Evolutionary conservation across 2,797 vertebrate species (phyloP).

Genomic region (Dipus sagitta): DNA sequence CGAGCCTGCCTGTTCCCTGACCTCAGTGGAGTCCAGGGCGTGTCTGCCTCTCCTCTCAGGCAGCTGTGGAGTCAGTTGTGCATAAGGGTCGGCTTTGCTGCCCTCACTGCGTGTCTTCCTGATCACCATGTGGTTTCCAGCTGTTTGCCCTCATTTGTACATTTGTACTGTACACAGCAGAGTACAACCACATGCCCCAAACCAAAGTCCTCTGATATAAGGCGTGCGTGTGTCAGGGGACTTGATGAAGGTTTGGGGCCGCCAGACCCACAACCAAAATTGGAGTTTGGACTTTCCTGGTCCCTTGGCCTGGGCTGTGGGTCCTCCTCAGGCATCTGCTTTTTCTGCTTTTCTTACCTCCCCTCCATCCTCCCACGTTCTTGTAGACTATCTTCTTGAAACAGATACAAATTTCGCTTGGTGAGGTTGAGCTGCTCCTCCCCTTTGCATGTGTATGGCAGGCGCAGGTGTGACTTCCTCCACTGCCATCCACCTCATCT

Average conservation of each 20-base stretch:
- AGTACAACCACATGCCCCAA: background rate
- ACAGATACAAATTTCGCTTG: background rate
- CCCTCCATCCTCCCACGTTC: background rate
- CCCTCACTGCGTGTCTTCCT: background rate
- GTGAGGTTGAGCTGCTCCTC: too few relatives aligned
- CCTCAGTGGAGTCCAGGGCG: background rate
- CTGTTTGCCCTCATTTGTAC: background rate
- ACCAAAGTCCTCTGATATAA: background rate
- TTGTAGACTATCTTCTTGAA: background rate
- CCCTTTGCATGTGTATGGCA: too few relatives aligned
- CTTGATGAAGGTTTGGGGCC: background rate
- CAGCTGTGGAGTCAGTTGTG: background rate
- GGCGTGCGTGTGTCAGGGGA: background rate
- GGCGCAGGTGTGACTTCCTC: too few relatives aligned
- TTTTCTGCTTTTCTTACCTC: background rate
- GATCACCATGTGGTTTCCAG: background rate
- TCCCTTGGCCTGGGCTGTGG: background rate
- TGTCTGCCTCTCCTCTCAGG: background rate
- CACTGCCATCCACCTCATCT: too few relatives aligned
- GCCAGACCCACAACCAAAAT: too few relatives aligned
- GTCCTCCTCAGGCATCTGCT: background rate
- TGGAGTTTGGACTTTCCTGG: accelerated
- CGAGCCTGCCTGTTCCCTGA: background rate
- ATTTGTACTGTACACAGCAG: accelerated
- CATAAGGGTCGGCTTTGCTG: background rate